Percentiles rank a stretch among this genome's conserved stretches.
These are phyloP conservation scores for Enhydra lutris DNA, from an alignment of 2,113 vertebrate species.

Conservation along the genomic window DNA sequence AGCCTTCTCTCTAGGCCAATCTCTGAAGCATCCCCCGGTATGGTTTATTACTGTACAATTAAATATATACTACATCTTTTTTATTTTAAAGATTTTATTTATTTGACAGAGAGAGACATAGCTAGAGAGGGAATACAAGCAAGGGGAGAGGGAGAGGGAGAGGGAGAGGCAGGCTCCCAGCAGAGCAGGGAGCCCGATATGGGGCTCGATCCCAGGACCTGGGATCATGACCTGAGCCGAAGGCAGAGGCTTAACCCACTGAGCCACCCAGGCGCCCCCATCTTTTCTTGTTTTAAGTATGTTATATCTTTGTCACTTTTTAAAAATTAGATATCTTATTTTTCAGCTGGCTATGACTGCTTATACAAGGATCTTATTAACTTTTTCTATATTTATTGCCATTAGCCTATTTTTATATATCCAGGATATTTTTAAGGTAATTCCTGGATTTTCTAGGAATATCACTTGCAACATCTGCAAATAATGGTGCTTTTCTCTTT, in stretches of 20 bases:
- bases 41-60: not conserved
- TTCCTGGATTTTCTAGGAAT: constrained; percentile 14
- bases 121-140: no score
- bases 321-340: not conserved
- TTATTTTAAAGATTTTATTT: not conserved
- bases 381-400: not conserved
- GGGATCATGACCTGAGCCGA: no score
- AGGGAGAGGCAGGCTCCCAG: no score
- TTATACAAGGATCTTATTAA: not conserved
- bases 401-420: not conserved
- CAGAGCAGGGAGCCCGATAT: no score
- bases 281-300: not conserved
- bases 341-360: not conserved
- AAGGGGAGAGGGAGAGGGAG: no score
- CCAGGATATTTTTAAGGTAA: not conserved
- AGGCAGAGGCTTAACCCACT: no score
- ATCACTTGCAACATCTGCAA: not conserved
- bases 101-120: no score
- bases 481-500: constrained; percentile 8
- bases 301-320: not conserved
- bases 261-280: no score
- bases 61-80: not conserved
- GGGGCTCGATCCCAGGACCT: no score
- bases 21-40: not conserved
- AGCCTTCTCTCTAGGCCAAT: not conserved